phyloP scores from a whole-genome alignment of 2,797 vertebrate species.

The Notolepis coatsorum region DNA sequence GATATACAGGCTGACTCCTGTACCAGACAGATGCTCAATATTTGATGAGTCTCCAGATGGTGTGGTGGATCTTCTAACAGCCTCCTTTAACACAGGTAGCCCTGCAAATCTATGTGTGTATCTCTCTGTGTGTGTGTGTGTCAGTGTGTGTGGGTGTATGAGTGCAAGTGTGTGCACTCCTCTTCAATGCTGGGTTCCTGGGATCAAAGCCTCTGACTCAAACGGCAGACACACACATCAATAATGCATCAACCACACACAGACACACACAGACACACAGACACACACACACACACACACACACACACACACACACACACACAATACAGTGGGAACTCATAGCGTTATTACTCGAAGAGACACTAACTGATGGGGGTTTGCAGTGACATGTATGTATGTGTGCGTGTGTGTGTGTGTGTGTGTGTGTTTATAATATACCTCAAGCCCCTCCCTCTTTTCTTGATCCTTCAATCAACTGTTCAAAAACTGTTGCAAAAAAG shows the following conservation, averaged over 20 bases:
- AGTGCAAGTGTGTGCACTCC: not conserved
- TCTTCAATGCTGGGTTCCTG: constrained; percentile 20
- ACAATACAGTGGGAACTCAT: too few relatives aligned
- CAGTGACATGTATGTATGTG: not conserved
- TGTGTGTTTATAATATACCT: too few relatives aligned
- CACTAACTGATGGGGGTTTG: not conserved
- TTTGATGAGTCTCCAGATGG: constrained; percentile 71
- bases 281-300: constrained; percentile 1
- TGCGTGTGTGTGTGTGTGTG: not conserved
- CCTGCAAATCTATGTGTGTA: constrained; percentile 10
- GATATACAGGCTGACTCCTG: not conserved
- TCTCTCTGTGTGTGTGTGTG: constrained; percentile 2
- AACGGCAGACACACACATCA: constrained; percentile 49
- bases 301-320: not conserved
- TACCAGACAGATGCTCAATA: constrained; percentile 56
- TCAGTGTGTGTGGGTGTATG: constrained; percentile 10
- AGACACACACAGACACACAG: constrained; percentile 4
- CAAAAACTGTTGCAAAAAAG: too few relatives aligned
- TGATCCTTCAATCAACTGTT: too few relatives aligned
- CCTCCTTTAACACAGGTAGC: constrained; percentile 40
- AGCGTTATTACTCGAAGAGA: too few relatives aligned
- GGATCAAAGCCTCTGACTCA: constrained; percentile 61
- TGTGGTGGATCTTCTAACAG: constrained; percentile 49
- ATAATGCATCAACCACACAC: constrained; percentile 57
- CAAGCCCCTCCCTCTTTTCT: too few relatives aligned